These are phyloP conservation scores for Eucriotettix oculatus DNA, from an alignment of 2,888 invertebrate species.

Conservation along the genomic window DNA sequence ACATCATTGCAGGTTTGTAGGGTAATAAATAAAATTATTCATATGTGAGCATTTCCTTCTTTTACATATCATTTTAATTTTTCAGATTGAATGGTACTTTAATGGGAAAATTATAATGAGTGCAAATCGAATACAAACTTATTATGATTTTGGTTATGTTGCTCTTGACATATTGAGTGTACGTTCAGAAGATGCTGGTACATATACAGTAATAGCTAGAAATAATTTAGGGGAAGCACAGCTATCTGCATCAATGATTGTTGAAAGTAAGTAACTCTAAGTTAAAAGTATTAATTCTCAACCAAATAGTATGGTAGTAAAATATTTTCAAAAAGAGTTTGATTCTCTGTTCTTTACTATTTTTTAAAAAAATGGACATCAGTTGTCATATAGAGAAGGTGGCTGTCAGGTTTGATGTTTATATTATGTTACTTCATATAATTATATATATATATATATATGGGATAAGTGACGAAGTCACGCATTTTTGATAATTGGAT, in stretches of 20 bases:
- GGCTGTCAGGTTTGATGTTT: no score
- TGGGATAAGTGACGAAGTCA: no score
- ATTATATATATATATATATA: no score
- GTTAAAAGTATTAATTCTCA: no score
- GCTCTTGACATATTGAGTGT: slow-evolving; percentile 88
- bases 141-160: slow-evolving; percentile 93
- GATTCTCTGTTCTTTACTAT: no score
- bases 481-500: no score
- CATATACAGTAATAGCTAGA: slow-evolving; percentile 82
- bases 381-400: no score
- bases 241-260: slow-evolving; percentile 64
- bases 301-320: no score
- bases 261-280: slow-evolving; percentile 57
- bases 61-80: not conserved
- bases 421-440: no score
- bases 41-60: not conserved
- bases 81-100: slow-evolving; percentile 83
- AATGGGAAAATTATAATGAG: slow-evolving; percentile 82
- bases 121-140: slow-evolving; percentile 82
- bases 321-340: no score
- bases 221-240: slow-evolving; percentile 83
- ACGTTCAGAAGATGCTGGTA: slow-evolving; percentile 80
- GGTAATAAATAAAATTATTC: no score
- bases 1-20: slow-evolving; percentile 50
- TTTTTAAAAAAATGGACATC: no score